Evolutionary conservation across 2,797 vertebrate genomes (phyloP).

Genomic region (Gouania willdenowi): DNA sequence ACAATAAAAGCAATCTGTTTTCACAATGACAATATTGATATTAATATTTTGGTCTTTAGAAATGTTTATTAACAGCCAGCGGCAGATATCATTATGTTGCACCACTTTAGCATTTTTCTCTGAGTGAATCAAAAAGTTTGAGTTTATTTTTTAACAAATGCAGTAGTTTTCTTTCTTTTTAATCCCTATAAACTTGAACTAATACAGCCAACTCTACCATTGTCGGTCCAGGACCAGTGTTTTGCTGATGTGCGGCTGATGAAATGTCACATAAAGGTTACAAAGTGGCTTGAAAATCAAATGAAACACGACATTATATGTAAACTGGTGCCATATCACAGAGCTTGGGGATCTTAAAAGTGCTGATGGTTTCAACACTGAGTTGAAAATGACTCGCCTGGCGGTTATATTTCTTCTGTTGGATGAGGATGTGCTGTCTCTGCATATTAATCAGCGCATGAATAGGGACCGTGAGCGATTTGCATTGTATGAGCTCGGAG

Average conservation of each 20-base stretch:
- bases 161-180: too few relatives aligned
- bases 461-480: constrained; percentile 83
- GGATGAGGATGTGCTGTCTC: constrained; percentile 76
- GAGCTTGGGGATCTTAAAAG: constrained; percentile 10
- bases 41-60: too few relatives aligned
- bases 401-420: constrained; percentile 53
- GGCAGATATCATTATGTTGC: too few relatives aligned
- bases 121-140: too few relatives aligned
- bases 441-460: constrained; percentile 92
- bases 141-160: too few relatives aligned
- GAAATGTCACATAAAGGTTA: neutral
- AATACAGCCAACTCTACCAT: too few relatives aligned
- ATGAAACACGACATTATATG: constrained; percentile 10
- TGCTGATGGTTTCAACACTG: constrained; percentile 9
- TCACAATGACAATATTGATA: too few relatives aligned
- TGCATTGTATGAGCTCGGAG: constrained; percentile 83
- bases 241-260: neutral
- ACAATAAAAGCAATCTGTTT: too few relatives aligned
- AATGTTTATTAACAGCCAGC: too few relatives aligned
- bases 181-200: too few relatives aligned
- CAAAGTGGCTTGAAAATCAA: neutral
- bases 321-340: constrained; percentile 9
- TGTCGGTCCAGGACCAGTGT: too few relatives aligned
- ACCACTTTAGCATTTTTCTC: too few relatives aligned
- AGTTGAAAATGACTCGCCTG: constrained; percentile 30